These are phyloP conservation scores for Hystrix cristata DNA, from an alignment of 2,113 vertebrate species.

Conservation along the genomic window DNA sequence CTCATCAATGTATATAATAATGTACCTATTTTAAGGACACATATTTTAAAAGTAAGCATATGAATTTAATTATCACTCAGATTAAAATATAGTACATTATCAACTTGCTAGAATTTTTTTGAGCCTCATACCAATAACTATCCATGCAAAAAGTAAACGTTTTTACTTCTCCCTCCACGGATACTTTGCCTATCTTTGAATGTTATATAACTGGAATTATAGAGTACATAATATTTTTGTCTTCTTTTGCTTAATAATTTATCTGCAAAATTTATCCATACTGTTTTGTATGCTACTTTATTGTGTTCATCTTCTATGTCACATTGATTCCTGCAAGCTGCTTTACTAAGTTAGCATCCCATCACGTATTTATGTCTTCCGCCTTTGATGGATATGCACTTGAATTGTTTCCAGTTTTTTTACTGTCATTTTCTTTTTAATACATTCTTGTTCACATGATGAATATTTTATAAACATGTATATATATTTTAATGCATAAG, in stretches of 20 bases:
- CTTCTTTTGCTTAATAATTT: neutral
- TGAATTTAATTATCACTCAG: neutral
- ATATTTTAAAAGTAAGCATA: neutral
- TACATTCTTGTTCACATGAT: neutral
- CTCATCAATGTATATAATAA: neutral
- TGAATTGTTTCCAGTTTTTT: neutral
- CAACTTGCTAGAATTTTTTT: neutral
- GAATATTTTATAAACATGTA: neutral
- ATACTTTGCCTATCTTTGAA: neutral
- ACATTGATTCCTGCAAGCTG: neutral
- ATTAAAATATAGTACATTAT: neutral
- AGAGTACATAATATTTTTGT: neutral
- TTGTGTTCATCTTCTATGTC: neutral
- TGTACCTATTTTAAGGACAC: neutral
- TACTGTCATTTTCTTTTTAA: neutral
- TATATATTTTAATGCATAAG: neutral
- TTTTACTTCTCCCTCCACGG: neutral
- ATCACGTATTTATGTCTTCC: neutral
- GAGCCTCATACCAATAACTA: neutral
- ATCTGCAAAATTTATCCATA: neutral
- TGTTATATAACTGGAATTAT: neutral
- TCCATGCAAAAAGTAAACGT: neutral
- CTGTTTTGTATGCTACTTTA: neutral
- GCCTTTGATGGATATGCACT: neutral
- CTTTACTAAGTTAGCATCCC: neutral